Base-by-base conservation (phyloP, 1,140 invertebrate genomes). In the Drosophila tsacasi region DNA sequence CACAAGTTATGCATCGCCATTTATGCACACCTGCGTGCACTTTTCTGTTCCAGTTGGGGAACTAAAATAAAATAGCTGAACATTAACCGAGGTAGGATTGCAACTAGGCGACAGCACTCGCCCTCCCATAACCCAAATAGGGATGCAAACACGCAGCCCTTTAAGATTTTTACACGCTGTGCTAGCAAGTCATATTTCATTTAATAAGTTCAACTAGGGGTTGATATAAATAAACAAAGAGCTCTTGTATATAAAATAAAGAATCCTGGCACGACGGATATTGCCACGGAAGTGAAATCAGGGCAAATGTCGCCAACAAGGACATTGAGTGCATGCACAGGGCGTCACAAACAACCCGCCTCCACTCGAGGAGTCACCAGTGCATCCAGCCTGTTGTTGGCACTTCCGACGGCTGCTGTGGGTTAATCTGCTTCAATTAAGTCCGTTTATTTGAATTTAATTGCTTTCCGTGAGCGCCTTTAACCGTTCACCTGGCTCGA, bases 341-440 rank as follows among this genome's bases (percentile, higher is more conserved):
- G 52, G 23, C 42, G 52, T 39, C 32, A 58, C 57, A 57, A 65
- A 60, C 44, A 64, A 57, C 47, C 50, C 32, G 30, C 52, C 49
- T 32, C 27, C 60, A 52, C 55, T 71, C 13, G 65, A 32, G 32
- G 30, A 59, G 23, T 55, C 46, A 21, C 25, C 25, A 19, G 42
- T 63, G 42, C 59, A 55, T 37, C n/a, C 40, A n/a, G 59, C 25
- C 64, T 50, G 63, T 46, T 58, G 59, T 75, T 57, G 76, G 25
- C 59, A 59, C 27, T 65, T 63, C 65, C 67, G 32, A 23, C 61
- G 64, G 78, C 74, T 76, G 72, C 72, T 80, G 64, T 62, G 68
- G 81, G 84, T 89, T 89, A 89, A 89, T 89, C 84, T 89, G 84
- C 81, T 81, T 89, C 78, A 89, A 89, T 89, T 89, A 89, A 81